phyloP scores from a whole-genome alignment of 2,888 invertebrate species.

The Drosophila mulleri region DNA sequence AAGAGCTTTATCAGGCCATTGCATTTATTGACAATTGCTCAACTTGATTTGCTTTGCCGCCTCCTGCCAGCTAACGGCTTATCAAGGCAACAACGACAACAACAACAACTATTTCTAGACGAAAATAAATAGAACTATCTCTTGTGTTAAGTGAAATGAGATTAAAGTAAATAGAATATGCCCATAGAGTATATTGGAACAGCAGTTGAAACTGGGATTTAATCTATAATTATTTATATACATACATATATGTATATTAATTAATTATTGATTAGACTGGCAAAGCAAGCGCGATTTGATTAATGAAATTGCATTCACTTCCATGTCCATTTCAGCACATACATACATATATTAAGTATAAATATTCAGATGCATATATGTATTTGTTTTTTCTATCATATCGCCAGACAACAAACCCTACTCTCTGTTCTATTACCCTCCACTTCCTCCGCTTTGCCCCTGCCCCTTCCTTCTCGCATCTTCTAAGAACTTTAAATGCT shows the following conservation, averaged over 20 bases:
- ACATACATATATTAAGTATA: background rate
- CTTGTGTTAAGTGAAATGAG: background rate
- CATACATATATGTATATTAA: background rate
- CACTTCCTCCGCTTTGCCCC: no score
- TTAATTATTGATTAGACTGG: background rate
- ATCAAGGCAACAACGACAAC: constrained; percentile 1
- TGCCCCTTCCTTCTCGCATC: background rate
- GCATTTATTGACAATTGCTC: constrained; percentile 22
- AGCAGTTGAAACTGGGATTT: background rate
- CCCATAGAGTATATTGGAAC: background rate
- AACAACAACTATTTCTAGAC: background rate
- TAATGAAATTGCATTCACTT: constrained; percentile 12
- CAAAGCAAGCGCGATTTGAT: background rate
- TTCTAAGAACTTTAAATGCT: constrained; percentile 53
- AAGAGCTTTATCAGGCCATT: constrained; percentile 12
- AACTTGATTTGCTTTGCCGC: background rate
- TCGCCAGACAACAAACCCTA: constrained; percentile 28
- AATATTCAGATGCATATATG: constrained; percentile 6
- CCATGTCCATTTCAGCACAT: constrained; percentile 17
- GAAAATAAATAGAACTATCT: constrained; percentile 6
- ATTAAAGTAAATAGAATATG: constrained; percentile 1
- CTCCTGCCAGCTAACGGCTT: constrained; percentile 1
- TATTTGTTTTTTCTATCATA: constrained; percentile 24
- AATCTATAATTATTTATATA: background rate
- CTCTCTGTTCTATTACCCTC: background rate